Evolutionary conservation across 2,113 vertebrate species (phyloP).

Genomic region (Scophthalmus maximus): DNA sequence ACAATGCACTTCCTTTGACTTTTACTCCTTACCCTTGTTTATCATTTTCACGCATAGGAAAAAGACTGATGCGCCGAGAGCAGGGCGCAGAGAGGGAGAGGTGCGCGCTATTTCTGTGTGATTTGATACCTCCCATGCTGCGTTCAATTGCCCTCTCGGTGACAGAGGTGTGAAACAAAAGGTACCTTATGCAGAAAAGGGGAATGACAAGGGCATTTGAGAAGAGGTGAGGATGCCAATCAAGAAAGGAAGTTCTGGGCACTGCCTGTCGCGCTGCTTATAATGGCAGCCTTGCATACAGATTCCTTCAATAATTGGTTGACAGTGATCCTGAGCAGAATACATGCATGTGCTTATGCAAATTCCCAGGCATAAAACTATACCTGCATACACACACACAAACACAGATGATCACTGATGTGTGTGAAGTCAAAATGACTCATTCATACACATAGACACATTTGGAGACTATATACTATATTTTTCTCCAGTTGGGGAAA

Average conservation of each 20-base stretch:
- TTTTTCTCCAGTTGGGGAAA: conserved; percentile 1
- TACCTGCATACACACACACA: conserved; percentile 32
- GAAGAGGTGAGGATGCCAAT: conserved; percentile 64
- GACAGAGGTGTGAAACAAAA: conserved; percentile 36
- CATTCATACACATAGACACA: conserved; percentile 26
- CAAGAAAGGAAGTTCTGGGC: conserved; percentile 55
- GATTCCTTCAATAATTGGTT: conserved; percentile 68
- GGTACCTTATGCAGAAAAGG: conserved; percentile 41
- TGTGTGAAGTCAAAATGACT: conserved; percentile 18
- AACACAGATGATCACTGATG: not conserved
- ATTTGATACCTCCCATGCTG: conserved; percentile 47
- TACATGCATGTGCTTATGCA: conserved; percentile 66
- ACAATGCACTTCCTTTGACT: conserved; percentile 64
- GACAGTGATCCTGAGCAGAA: conserved; percentile 61
- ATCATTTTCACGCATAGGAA: conserved; percentile 54
- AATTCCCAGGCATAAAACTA: conserved; percentile 32
- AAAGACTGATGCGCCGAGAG: conserved; percentile 20
- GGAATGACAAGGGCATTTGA: conserved; percentile 51
- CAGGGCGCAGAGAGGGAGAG: conserved; percentile 23
- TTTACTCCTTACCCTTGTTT: conserved; percentile 56
- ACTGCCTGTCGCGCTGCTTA: conserved; percentile 38
- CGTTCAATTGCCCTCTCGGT: conserved; percentile 45
- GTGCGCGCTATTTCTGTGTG: conserved; percentile 53
- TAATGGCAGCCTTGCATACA: conserved; percentile 60
- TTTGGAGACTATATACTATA: conserved; percentile 1